phyloP scores from a whole-genome alignment of 2,113 vertebrate species.

The Antechinus stuartii region DNA sequence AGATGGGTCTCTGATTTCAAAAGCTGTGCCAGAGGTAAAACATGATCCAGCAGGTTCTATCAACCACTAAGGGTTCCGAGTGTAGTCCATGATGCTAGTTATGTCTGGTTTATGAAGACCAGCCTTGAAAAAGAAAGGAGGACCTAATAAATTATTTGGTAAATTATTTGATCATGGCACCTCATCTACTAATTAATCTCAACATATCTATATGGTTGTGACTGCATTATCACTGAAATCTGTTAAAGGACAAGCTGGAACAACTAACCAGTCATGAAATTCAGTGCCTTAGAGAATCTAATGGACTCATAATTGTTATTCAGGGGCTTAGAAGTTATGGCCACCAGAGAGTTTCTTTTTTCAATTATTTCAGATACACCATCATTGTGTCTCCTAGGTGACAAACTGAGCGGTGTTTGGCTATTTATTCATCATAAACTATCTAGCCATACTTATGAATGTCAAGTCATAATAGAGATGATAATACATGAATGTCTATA shows the following conservation, averaged over 20 bases:
- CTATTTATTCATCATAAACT: slow-evolving; percentile 76
- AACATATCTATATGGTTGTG: slow-evolving; percentile 9
- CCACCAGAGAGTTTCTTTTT: slow-evolving; percentile 55
- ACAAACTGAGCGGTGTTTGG: slow-evolving; percentile 61
- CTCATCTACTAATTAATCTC: neutral
- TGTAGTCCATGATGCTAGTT: neutral
- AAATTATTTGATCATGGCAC: neutral
- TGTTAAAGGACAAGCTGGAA: slow-evolving; percentile 3
- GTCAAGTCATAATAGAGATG: slow-evolving; percentile 67
- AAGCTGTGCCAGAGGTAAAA: neutral
- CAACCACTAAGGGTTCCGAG: neutral
- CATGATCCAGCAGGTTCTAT: neutral
- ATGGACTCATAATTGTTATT: slow-evolving; percentile 16
- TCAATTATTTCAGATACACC: slow-evolving; percentile 73
- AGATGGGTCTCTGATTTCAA: neutral
- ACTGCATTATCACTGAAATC: slow-evolving; percentile 22
- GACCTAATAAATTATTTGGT: neutral
- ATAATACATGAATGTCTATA: slow-evolving; percentile 70
- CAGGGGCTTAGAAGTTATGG: slow-evolving; percentile 42
- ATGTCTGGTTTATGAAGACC: neutral
- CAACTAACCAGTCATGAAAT: neutral
- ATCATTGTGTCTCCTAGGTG: slow-evolving; percentile 64
- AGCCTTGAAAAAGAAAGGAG: neutral
- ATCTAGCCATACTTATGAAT: slow-evolving; percentile 73
- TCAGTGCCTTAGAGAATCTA: neutral